phyloP scores from a whole-genome alignment of 2,888 invertebrate species.

The Prenolepis imparis region DNA sequence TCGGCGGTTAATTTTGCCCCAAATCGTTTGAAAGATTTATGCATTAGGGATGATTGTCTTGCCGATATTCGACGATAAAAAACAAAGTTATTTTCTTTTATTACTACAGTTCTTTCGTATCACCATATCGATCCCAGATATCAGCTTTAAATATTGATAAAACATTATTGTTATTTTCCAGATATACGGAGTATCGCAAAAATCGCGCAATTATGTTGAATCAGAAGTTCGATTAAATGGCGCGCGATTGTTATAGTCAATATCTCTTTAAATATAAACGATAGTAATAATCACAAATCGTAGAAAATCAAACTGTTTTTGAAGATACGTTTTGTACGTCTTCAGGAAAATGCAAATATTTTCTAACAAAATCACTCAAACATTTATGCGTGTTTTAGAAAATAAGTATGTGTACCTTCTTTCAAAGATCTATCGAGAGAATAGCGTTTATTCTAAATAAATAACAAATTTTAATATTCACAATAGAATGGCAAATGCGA shows the following conservation, averaged over 20 bases:
- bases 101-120: not conserved
- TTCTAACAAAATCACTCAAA: conserved; percentile 1
- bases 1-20: not conserved
- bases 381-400: not conserved
- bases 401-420: conserved; percentile 8
- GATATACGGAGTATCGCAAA: not conserved
- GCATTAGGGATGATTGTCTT: not conserved
- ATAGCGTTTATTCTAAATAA: conserved; percentile 11
- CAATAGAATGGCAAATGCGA: conserved; percentile 31
- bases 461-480: conserved; percentile 17
- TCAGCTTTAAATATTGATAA: not conserved
- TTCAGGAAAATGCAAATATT: conserved; percentile 23
- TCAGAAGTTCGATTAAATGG: not conserved
- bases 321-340: not conserved
- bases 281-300: not conserved
- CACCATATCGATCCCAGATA: not conserved
- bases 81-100: not conserved
- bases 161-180: conserved; percentile 15
- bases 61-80: not conserved
- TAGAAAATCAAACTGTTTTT: not conserved
- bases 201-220: conserved; percentile 8
- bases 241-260: conserved; percentile 7
- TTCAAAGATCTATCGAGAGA: conserved; percentile 7
- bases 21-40: not conserved
- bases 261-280: conserved; percentile 2